Evolutionary conservation across 2,797 vertebrate species (phyloP), one percentile per base, ranked within the genome.

Genomic region (Gambelia wislizenii): DNA sequence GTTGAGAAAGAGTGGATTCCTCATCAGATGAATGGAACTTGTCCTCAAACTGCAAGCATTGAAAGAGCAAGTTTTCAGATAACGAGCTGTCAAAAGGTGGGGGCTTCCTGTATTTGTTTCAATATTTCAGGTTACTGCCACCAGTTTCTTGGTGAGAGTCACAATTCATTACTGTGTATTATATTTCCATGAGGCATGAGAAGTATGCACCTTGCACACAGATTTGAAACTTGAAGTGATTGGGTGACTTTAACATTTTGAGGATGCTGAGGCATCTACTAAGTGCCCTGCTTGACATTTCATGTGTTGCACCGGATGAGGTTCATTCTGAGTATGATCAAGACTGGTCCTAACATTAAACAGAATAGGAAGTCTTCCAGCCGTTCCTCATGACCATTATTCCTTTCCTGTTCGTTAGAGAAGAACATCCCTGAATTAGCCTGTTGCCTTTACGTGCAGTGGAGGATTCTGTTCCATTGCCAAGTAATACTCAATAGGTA

Each of bases 211-310:
- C 6, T 27, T 77, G 44, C 72, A 52, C 16, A 67, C 16, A 67
- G n/a, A 36, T 4, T 36, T 56, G 36, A 84, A 88, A 83, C 54
- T 1, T 69, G 80, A 64, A 64, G 56, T 88, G 39, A n/a, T 61
- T 87, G 70, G 30, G 52, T 56, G 27, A 64, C 72, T 27, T 87
- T 56, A 82, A 88, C 25, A 16, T 49, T 81, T 82, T 82, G 42
- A 52, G 13, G 13, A 67, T 33, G 27, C 42, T 67, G 36, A 59
- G 36, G 8, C n/a, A 36, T 0, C 12, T 59, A 1, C 9, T 64
- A n/a, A 12, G 44, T 70, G 44, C 44, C 4, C 33, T 70, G 44
- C 10, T 0, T 36, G 67, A 47, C 6, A 22, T 49, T 49, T 84
- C 82, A 70, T 33, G 36, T 44, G 16, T 16, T 52, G 33, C 7